A percentile compares a stretch with the other conserved stretches of the same genome.
These are phyloP conservation scores for Formica exsecta DNA, from an alignment of 1,140 invertebrate genomes.

Conservation along the genomic window DNA sequence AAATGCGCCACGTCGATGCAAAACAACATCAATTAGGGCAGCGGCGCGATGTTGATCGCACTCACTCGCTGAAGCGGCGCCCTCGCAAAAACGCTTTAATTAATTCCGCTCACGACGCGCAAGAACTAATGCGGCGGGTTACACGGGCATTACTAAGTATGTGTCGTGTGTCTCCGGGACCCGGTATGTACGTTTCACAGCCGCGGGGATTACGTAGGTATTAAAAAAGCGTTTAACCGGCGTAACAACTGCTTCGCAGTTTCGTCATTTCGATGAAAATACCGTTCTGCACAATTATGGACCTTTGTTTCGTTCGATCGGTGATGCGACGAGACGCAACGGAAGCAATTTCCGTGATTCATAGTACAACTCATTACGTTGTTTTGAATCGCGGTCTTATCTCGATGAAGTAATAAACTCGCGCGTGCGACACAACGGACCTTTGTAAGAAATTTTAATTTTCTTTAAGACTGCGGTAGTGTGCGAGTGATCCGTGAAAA, in stretches of 20 bases:
- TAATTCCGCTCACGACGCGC: slow-evolving; percentile 74
- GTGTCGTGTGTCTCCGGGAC: slow-evolving; percentile 40
- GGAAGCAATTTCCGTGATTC: not conserved
- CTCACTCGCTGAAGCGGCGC: slow-evolving; percentile 64
- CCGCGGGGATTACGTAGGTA: slow-evolving; percentile 43
- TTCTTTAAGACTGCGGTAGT: slow-evolving; percentile 30
- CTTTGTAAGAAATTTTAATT: slow-evolving; percentile 58
- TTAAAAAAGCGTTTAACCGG: slow-evolving; percentile 57
- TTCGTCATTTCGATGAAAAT: slow-evolving; percentile 49
- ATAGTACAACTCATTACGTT: slow-evolving; percentile 32
- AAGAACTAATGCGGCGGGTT: slow-evolving; percentile 75
- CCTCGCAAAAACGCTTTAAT: slow-evolving; percentile 79
- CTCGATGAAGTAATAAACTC: slow-evolving; percentile 34
- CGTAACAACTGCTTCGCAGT: slow-evolving; percentile 37
- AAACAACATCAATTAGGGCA: slow-evolving; percentile 79
- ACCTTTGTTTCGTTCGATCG: slow-evolving; percentile 14
- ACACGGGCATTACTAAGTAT: slow-evolving; percentile 73
- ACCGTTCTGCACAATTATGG: slow-evolving; percentile 10
- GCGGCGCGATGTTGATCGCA: slow-evolving; percentile 72
- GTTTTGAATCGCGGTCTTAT: slow-evolving; percentile 36
- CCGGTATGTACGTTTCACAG: slow-evolving; percentile 45
- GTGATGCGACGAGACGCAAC: not conserved
- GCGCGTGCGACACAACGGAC: not conserved
- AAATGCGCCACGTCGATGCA: slow-evolving; percentile 62
- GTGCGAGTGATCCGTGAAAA: slow-evolving; percentile 21